Conservation (phyloP, 2,888 invertebrate genomes). For the Drosophila prostipennis region DNA sequence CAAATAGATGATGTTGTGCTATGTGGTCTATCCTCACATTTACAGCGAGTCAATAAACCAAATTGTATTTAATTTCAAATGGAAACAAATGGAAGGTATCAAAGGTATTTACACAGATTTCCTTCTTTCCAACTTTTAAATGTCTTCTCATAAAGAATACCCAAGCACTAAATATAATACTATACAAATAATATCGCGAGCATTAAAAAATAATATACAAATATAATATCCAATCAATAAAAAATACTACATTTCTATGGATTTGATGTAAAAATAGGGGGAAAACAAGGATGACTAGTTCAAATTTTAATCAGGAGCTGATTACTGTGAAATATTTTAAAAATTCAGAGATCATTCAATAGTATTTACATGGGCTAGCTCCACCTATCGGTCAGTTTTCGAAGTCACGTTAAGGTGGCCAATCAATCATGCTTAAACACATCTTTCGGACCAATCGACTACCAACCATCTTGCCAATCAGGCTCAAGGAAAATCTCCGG, state of each 20-base stretch:
- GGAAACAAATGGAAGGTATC: not conserved
- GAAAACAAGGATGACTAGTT: not conserved
- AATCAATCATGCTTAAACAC: conserved; percentile 40
- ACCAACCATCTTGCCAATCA: conserved; percentile 26
- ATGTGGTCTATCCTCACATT: no score
- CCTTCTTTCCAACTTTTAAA: no score
- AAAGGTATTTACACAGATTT: not conserved
- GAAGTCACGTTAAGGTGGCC: conserved; percentile 12
- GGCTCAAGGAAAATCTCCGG: conserved; percentile 1
- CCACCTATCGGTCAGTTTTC: conserved; percentile 5
- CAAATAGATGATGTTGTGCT: conserved; percentile 1
- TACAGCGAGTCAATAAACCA: not conserved
- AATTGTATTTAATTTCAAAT: not conserved
- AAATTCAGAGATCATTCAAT: not conserved
- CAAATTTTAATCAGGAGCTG: no score
- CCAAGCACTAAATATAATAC: not conserved
- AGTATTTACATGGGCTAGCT: not conserved
- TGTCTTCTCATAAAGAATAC: not conserved
- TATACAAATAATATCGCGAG: not conserved
- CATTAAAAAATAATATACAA: not conserved
- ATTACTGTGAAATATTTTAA: not conserved
- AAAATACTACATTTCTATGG: no score
- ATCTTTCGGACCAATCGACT: conserved; percentile 14
- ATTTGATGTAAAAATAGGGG: no score
- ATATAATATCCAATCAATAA: no score